Evolutionary conservation across 2,888 invertebrate genomes (phyloP).

Genomic region (Brachycybe producta): DNA sequence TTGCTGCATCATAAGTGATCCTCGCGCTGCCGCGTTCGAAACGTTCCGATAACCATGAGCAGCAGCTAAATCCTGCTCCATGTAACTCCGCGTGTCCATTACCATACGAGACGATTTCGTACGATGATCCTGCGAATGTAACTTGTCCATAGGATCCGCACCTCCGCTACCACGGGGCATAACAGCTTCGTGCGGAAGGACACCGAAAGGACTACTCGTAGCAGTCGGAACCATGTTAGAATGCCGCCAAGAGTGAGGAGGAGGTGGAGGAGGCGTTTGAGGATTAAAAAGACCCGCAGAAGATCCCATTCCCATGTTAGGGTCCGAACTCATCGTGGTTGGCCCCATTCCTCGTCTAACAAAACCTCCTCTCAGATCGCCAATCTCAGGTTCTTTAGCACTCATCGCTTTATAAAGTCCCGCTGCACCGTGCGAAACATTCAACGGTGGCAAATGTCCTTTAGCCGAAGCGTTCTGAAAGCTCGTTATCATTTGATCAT

Average conservation of each 20-base stretch:
- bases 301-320: conserved; percentile 17
- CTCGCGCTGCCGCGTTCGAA: conserved; percentile 5
- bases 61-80: conserved; percentile 14
- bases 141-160: conserved; percentile 12
- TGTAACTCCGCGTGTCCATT: conserved; percentile 13
- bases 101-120: conserved; percentile 10
- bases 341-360: conserved; percentile 20
- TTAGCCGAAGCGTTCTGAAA: conserved; percentile 15
- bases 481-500: conserved; percentile 18
- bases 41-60: conserved; percentile 9
- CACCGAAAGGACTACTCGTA: conserved; percentile 24
- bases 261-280: conserved; percentile 22
- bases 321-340: conserved; percentile 16
- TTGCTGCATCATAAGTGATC: conserved; percentile 11
- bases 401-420: conserved; percentile 23
- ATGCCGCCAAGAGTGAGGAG: conserved; percentile 24
- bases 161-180: conserved; percentile 20
- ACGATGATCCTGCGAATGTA: conserved; percentile 12
- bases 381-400: conserved; percentile 23
- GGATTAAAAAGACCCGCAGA: conserved; percentile 22
- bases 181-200: conserved; percentile 24
- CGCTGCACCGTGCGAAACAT: conserved; percentile 18
- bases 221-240: conserved; percentile 22
- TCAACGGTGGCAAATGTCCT: conserved; percentile 19
- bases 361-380: conserved; percentile 23